A percentile compares a stretch with the other conserved stretches of the same genome.
Conservation (phyloP, 1,140 invertebrate genomes). For the Musca domestica region DNA sequence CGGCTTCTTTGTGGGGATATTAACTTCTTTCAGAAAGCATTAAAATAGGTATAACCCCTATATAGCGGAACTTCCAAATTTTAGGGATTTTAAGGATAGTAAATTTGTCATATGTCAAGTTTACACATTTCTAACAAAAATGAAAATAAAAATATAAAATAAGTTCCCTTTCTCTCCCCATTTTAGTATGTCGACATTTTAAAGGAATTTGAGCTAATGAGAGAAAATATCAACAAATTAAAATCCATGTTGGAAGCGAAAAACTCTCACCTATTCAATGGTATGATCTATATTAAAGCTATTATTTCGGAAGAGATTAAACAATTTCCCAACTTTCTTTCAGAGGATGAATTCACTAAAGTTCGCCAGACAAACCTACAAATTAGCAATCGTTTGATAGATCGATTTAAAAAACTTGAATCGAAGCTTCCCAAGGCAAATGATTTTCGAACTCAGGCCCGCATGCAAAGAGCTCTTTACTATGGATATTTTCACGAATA, state of each 20-base stretch:
- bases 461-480: constrained; percentile 49
- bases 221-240: constrained; percentile 44
- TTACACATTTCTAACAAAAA: no score
- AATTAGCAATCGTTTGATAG: constrained; percentile 44
- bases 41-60: no score
- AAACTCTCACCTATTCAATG: constrained; percentile 45
- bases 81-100: no score
- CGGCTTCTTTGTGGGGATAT: no score
- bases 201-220: constrained; percentile 39
- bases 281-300: no score
- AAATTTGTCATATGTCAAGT: no score
- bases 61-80: no score
- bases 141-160: no score
- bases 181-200: constrained; percentile 47
- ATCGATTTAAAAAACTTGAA: constrained; percentile 44
- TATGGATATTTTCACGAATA: constrained; percentile 48
- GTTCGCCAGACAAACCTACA: constrained; percentile 43
- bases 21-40: no score
- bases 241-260: constrained; percentile 46
- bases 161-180: no score
- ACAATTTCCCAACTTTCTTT: not conserved
- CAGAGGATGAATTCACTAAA: constrained; percentile 48
- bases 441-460: constrained; percentile 44
- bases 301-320: constrained; percentile 3
- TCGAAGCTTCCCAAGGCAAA: constrained; percentile 44